Evolutionary conservation across 2,888 invertebrate genomes (phyloP).

Genomic region (Phymatocera aterrima): DNA sequence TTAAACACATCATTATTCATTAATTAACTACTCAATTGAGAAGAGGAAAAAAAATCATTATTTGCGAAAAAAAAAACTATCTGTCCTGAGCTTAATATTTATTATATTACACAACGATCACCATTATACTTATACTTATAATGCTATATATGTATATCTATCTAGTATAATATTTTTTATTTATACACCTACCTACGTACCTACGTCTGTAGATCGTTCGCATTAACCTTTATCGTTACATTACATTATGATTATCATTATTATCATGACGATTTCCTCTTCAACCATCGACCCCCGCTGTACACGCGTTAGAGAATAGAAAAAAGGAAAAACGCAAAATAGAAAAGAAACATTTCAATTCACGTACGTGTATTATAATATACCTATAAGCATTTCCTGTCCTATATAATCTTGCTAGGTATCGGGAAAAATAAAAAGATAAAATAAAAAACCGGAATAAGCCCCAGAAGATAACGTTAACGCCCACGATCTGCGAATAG

Average conservation of each 20-base stretch:
- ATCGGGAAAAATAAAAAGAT: not conserved
- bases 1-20: constrained; percentile 58
- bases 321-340: too few species aligned
- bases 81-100: constrained; percentile 74
- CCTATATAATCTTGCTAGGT: too few species aligned
- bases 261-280: constrained; percentile 18
- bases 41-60: constrained; percentile 47
- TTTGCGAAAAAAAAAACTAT: constrained; percentile 60
- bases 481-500: constrained; percentile 67
- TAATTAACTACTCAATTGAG: constrained; percentile 48
- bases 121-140: too few species aligned
- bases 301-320: too few species aligned
- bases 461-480: constrained; percentile 55
- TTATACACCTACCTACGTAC: too few species aligned
- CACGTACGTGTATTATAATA: too few species aligned
- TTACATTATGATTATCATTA: too few species aligned
- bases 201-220: constrained; percentile 68
- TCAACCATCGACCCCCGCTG: not conserved
- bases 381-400: too few species aligned
- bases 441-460: not conserved
- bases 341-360: too few species aligned
- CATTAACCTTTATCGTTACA: constrained; percentile 60
- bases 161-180: constrained; percentile 73
- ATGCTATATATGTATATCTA: too few species aligned
- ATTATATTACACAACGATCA: constrained; percentile 73